Conservation (phyloP, 2,888 invertebrate species). For the Sphaerophoria taeniata region DNA sequence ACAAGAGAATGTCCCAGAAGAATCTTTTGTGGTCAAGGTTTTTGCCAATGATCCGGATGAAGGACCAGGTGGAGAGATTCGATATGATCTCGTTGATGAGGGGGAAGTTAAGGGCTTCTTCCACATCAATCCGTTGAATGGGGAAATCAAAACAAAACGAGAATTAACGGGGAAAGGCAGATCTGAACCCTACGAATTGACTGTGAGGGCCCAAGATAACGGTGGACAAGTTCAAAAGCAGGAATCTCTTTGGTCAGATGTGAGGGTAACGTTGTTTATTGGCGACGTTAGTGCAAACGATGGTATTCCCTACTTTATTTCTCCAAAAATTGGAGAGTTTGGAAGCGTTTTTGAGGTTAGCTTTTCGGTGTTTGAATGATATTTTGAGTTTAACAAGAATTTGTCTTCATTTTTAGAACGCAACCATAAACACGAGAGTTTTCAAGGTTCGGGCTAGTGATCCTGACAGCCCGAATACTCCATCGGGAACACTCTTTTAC, state of each 20-base stretch:
- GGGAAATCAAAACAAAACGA: conserved; percentile 87
- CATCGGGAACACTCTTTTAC: conserved; percentile 89
- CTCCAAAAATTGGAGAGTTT: conserved; percentile 88
- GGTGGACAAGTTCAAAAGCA: conserved; percentile 84
- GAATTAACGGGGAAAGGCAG: conserved; percentile 90
- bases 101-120: conserved; percentile 89
- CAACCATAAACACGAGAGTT: conserved; percentile 88
- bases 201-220: conserved; percentile 88
- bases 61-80: conserved; percentile 88
- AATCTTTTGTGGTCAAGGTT: conserved; percentile 87
- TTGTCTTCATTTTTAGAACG: conserved; percentile 84
- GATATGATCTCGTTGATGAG: conserved; percentile 89
- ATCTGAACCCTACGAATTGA: conserved; percentile 88
- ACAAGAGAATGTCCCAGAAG: conserved; percentile 88
- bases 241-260: conserved; percentile 85
- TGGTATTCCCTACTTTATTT: conserved; percentile 89
- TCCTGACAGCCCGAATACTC: conserved; percentile 90
- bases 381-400: neutral
- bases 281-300: conserved; percentile 92
- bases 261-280: conserved; percentile 87
- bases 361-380: neutral
- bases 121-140: conserved; percentile 86
- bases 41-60: conserved; percentile 91
- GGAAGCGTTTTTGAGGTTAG: conserved; percentile 88
- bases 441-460: conserved; percentile 91